phyloP scores from a whole-genome alignment of 1,140 invertebrate genomes.

The Euura saliciscinereae region DNA sequence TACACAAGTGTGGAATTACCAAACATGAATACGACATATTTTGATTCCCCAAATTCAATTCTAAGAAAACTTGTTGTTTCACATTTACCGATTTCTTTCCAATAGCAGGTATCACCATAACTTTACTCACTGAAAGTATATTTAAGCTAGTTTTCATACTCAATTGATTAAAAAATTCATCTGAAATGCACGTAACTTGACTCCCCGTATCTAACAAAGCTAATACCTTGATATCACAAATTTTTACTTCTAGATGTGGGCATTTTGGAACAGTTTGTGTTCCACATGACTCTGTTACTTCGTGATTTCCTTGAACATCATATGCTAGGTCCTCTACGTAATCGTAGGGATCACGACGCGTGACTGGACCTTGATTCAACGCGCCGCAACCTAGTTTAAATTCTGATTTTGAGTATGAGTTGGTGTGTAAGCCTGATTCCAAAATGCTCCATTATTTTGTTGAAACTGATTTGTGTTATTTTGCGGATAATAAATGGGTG shows the following conservation, averaged over 20 bases:
- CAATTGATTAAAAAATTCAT: conserved; percentile 24
- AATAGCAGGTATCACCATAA: conserved; percentile 22
- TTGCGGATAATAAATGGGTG: not conserved
- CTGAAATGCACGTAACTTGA: conserved; percentile 28
- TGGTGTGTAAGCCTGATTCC: not conserved
- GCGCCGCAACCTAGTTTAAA: conserved; percentile 25
- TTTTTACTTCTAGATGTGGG: conserved; percentile 14
- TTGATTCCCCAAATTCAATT: conserved; percentile 16
- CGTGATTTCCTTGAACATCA: conserved; percentile 13
- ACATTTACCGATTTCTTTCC: conserved; percentile 23
- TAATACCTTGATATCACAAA: conserved; percentile 2
- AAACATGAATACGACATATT: conserved; percentile 17
- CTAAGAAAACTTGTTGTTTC: conserved; percentile 24
- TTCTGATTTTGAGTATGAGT: not conserved
- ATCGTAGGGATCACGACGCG: conserved; percentile 17
- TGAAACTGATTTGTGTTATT: not conserved
- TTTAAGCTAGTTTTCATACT: not conserved
- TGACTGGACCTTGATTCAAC: conserved; percentile 16
- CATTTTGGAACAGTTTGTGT: not conserved
- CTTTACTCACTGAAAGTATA: conserved; percentile 26
- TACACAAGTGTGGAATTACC: conserved; percentile 23
- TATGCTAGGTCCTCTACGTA: conserved; percentile 16
- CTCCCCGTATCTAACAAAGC: conserved; percentile 28
- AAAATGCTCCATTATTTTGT: too few species aligned
- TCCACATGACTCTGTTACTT: not conserved